These are phyloP conservation scores for Gibbula magus DNA, from an alignment of 2,888 invertebrate genomes.

Conservation along the genomic window DNA sequence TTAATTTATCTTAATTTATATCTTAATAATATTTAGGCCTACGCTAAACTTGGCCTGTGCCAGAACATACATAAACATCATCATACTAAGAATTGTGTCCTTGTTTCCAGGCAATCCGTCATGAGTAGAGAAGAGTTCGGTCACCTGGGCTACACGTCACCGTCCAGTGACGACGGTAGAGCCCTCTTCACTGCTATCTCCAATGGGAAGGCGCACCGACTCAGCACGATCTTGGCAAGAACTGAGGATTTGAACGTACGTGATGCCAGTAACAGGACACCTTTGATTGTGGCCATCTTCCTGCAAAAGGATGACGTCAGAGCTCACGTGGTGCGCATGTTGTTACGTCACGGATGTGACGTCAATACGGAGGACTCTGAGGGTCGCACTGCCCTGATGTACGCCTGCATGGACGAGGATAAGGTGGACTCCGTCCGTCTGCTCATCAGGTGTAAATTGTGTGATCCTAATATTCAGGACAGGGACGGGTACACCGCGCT, in stretches of 20 bases:
- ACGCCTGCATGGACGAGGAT: slow-evolving; percentile 58
- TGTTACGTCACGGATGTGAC: slow-evolving; percentile 59
- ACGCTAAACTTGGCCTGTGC: too few relatives aligned
- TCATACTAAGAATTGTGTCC: too few relatives aligned
- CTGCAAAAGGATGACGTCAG: slow-evolving; percentile 56
- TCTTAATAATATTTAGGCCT: too few relatives aligned
- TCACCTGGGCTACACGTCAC: neutral
- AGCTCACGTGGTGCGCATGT: slow-evolving; percentile 56
- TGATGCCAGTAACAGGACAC: slow-evolving; percentile 52
- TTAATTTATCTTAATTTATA: too few relatives aligned
- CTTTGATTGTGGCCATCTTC: slow-evolving; percentile 57
- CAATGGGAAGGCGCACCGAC: slow-evolving; percentile 36
- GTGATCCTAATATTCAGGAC: slow-evolving; percentile 59
- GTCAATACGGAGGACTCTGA: slow-evolving; percentile 56
- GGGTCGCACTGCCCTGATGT: slow-evolving; percentile 61
- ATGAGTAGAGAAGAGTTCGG: neutral
- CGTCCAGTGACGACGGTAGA: slow-evolving; percentile 23
- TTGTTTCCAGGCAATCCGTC: neutral
- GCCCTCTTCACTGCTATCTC: slow-evolving; percentile 40
- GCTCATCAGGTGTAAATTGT: slow-evolving; percentile 49
- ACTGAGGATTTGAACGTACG: slow-evolving; percentile 40
- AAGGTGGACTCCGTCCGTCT: slow-evolving; percentile 56
- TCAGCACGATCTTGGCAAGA: slow-evolving; percentile 34
- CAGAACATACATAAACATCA: too few relatives aligned
- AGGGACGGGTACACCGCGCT: slow-evolving; percentile 54